Evolutionary conservation across 2,888 invertebrate species (phyloP), one percentile per base, ranked within the genome.

Genomic region (Sinotaia quadrata): DNA sequence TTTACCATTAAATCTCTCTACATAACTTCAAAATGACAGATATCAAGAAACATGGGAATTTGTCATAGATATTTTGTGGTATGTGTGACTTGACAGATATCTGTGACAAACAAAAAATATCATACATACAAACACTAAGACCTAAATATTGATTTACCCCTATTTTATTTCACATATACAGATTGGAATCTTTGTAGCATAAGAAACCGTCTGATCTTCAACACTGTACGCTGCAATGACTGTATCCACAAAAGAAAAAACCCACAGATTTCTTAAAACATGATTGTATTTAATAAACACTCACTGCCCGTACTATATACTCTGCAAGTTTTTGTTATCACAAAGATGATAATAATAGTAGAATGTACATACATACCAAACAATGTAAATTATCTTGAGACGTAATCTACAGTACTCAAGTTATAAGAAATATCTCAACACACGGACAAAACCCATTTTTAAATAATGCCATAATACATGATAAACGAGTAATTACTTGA

Each of bases 101-200:
- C n/a, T n/a, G n/a, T n/a, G n/a, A n/a, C n/a, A n/a, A n/a, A n/a
- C n/a, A n/a, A n/a, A n/a, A n/a, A n/a, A n/a, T n/a, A n/a, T n/a
- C n/a, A n/a, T n/a, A n/a, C n/a, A n/a, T n/a, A n/a, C n/a, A n/a
- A n/a, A n/a, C n/a, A n/a, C n/a, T n/a, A n/a, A n/a, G n/a, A n/a
- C n/a, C n/a, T n/a, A n/a, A 47, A 7, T 7, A 21, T 18, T 47
- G 47, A 54, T 54, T 65, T 56, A 56, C 57, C 56, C 41, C 67
- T 67, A 67, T 66, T 70, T 66, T 66, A 66, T 70, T 67, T 61
- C 67, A 67, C 67, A 67, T 69, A 66, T 63, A 69, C 69, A 63
- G 52, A 69, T 69, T 65, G 37, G 56, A 65, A 54, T 63, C 56
- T 56, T 56, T 65, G 65, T 65, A 52, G 47, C 37, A 65, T 52